These are phyloP conservation scores for Chymomyza costata DNA, from an alignment of 1,140 invertebrate genomes.

Conservation along the genomic window DNA sequence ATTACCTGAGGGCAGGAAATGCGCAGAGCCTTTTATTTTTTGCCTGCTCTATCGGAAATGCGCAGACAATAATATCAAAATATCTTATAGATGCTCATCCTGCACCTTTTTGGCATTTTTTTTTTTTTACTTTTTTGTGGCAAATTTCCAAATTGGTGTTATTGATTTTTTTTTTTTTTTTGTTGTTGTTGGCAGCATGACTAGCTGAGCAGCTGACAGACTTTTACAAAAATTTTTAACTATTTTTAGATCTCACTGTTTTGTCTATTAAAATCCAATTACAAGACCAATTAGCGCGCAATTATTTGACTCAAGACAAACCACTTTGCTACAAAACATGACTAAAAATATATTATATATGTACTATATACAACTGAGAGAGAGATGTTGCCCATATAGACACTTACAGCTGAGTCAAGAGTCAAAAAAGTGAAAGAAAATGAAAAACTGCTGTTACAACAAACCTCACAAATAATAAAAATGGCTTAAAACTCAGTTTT, in stretches of 20 bases:
- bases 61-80: constrained; percentile 31
- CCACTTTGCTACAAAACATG: constrained; percentile 28
- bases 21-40: constrained; percentile 27
- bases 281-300: constrained; percentile 49
- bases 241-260: too few relatives aligned
- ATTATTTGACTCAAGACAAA: constrained; percentile 53
- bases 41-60: constrained; percentile 39
- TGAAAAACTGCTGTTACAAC: constrained; percentile 9
- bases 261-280: constrained; percentile 31
- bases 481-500: constrained; percentile 24
- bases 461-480: constrained; percentile 24
- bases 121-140: constrained; percentile 1
- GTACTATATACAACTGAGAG: too few relatives aligned
- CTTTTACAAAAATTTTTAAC: too few relatives aligned
- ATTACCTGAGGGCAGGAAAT: constrained; percentile 60
- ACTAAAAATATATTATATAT: too few relatives aligned
- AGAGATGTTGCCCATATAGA: too few relatives aligned
- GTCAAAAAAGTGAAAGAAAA: constrained; percentile 10
- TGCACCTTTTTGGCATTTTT: constrained; percentile 14
- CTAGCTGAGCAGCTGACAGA: too few relatives aligned
- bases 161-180: constrained; percentile 37
- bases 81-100: constrained; percentile 20
- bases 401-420: constrained; percentile 7
- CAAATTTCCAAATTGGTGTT: constrained; percentile 38
- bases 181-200: too few relatives aligned